Evolutionary conservation across 1,140 invertebrate genomes (phyloP), one percentile per base, ranked within the genome.

Genomic region (Hestina assimilis): DNA sequence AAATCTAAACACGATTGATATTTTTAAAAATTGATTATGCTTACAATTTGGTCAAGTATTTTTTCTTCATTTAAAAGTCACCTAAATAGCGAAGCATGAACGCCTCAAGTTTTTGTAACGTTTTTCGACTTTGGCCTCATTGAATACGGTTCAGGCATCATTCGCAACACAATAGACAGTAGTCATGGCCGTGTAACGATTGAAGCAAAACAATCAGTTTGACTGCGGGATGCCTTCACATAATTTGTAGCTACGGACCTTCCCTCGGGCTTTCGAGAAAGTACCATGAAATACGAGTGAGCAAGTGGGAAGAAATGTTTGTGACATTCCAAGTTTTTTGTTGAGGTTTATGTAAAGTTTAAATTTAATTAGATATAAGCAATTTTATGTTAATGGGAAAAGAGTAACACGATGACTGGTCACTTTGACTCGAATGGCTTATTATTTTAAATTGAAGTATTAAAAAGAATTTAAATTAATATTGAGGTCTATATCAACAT

Each of bases 111-210:
- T 83, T 81, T 82, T 80, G 52, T 74, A n/a, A 43, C 45, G 47
- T 74, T 80, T 83, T 75, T 79, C 62, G 53, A 66, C 57, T 66
- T 72, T 75, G 60, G 38, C 54, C 71, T 66, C 66, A 77, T 75
- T 82, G 59, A 75, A 59, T 71, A 62, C 62, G 64, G 73, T 71
- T 73, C 55, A 68, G 66, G 66, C 72, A 76, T 69, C 63, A 57
- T 76, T 79, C 62, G 63, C 43, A 52, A 46, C 46, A 82, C 77
- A 79, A 81, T 79, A 50, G 66, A 17, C 35, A 42, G 43, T 52
- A 60, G 75, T 75, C 74, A 79, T 67, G 72, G 72, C 62, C 76
- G 63, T 74, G 67, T 63, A 4, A 19, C 45, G 42, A 63, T 58
- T 74, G 60, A 47, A 58, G 50, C 67, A 63, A 75, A 76, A 48